Conservation (phyloP, 2,113 vertebrate genomes). For the Lepus europaeus region DNA sequence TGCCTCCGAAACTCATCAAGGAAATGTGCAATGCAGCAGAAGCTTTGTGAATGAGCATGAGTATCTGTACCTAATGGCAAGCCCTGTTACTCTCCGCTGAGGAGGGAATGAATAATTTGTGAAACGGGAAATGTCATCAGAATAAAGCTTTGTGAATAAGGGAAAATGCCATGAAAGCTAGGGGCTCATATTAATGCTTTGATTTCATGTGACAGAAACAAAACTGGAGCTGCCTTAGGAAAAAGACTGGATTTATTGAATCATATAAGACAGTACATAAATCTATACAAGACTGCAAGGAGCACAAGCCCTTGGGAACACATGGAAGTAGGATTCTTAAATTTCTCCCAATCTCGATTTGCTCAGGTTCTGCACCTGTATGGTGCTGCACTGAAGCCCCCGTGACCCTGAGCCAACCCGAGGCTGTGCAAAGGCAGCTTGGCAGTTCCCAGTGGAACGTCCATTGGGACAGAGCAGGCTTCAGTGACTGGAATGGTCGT, state of each 20-base stretch:
- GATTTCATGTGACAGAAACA: background rate
- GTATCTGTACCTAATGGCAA: background rate
- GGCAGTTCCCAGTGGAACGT: background rate
- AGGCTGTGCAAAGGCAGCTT: background rate
- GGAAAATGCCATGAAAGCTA: background rate
- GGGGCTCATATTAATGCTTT: background rate
- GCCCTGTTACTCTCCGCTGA: background rate
- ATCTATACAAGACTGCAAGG: background rate
- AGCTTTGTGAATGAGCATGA: background rate
- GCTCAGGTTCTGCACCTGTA: background rate
- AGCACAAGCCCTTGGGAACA: background rate
- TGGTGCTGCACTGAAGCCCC: background rate
- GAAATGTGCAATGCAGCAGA: background rate
- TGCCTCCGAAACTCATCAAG: background rate
- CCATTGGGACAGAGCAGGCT: background rate
- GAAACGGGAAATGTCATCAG: background rate
- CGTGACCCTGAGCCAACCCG: background rate
- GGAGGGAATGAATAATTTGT: background rate
- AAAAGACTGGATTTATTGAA: background rate
- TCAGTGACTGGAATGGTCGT: background rate
- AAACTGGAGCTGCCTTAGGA: background rate
- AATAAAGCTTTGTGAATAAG: background rate
- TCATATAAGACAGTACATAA: background rate
- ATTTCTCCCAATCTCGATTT: background rate
- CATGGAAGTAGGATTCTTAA: background rate